Evolutionary conservation across 2,888 invertebrate species (phyloP), one percentile per base, ranked within the genome.

Genomic region (Pollenia labialis): DNA sequence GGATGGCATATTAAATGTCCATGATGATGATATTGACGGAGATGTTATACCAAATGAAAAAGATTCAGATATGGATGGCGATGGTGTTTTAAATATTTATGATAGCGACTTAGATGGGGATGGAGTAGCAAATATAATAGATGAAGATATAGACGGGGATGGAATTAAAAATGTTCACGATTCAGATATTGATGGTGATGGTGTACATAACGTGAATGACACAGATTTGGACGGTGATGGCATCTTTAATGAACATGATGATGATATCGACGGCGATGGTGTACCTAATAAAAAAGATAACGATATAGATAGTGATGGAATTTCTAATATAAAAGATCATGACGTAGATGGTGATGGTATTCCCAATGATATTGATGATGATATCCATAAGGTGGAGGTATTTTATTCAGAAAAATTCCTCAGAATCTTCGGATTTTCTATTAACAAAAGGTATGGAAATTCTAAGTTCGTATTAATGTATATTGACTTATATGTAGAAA

Each of bases 61-160:
- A 7, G 85, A 85, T n/a, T 81, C 81, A 85, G 91, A 91, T 60
- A 90, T 89, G 71, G 92, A 90, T 87, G 91, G 90, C 9, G 93
- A 92, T 88, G 94, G 94, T 90, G 92, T 93, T 92, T 94, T 94
- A 91, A 93, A 94, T 92, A 94, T 94, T 91, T 94, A 93, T 89
- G 93, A 93, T 85, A 93, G 93, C 52, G 90, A 90, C 12, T 90
- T 89, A 72, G 88, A 85, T 48, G 90, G 88, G 9, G 88, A 81
- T 9, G 89, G 87, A 6, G 71, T 91, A 58, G 93, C 93, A 93
- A 94, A 94, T 94, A 92, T 85, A 50, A 88, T 88, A 66, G 89
- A 88, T 88, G 89, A 87, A 71, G 89, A 89, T 88, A 85, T 86
- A 50, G 89, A 90, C 40, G 88, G 89, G 9, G 90, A 90, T 80